A percentile compares a stretch with the other conserved stretches of the same genome.
phyloP scores from a whole-genome alignment of 2,113 vertebrate species.

The Campylomormyrus tamandua region DNA sequence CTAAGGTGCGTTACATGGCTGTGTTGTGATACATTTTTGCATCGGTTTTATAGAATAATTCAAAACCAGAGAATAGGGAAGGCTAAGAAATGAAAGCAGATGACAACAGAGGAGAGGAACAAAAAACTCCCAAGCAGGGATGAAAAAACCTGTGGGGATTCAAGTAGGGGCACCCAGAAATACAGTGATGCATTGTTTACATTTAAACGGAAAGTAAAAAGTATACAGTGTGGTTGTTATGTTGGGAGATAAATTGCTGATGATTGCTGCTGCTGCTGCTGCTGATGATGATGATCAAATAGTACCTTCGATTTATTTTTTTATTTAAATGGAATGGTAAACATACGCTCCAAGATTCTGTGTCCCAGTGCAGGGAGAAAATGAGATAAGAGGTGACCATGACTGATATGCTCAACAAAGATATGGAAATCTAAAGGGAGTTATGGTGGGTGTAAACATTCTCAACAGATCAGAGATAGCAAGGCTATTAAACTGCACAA shows the following conservation, averaged over 20 bases:
- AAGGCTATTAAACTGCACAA: slow-evolving; percentile 14
- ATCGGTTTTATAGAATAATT: not conserved
- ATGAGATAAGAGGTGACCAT: not conserved
- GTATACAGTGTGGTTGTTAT: not conserved
- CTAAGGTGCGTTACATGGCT: not conserved
- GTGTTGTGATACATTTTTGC: not conserved
- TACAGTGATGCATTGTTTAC: not conserved
- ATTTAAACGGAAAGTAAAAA: not conserved
- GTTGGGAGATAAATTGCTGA: not conserved
- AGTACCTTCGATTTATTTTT: not conserved
- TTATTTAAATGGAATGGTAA: not conserved
- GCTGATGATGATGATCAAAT: not conserved
- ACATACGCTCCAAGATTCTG: not conserved
- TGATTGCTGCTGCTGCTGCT: not conserved
- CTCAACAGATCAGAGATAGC: slow-evolving; percentile 11
- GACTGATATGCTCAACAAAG: slow-evolving; percentile 11
- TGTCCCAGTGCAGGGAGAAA: not conserved
- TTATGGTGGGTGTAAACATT: slow-evolving; percentile 13
- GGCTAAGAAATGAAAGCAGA: not conserved
- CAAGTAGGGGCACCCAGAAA: not conserved
- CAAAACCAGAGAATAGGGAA: not conserved
- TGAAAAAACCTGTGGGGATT: not conserved
- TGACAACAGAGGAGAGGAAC: not conserved
- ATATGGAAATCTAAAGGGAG: not conserved
- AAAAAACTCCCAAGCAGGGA: not conserved